Conservation (phyloP, 1,140 invertebrate genomes). For the Nomia melanderi region DNA sequence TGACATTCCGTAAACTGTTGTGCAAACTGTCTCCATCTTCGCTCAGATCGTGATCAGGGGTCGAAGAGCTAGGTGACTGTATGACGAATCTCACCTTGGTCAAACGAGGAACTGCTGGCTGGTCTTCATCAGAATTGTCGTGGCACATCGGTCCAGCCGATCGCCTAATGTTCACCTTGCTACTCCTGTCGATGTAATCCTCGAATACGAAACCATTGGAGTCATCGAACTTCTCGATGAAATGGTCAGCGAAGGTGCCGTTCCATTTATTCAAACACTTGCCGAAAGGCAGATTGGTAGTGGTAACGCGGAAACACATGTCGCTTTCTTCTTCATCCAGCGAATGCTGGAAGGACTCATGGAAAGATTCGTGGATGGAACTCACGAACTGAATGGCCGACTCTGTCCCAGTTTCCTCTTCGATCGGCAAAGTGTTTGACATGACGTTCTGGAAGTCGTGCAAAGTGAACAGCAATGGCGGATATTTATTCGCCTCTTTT, state of each 20-base stretch:
- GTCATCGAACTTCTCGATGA: slow-evolving; percentile 19
- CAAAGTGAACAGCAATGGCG: slow-evolving; percentile 73
- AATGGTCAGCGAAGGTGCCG: slow-evolving; percentile 34
- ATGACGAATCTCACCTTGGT: slow-evolving; percentile 74
- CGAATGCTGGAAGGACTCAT: slow-evolving; percentile 18
- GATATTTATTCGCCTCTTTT: slow-evolving; percentile 54
- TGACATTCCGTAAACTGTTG: slow-evolving; percentile 17
- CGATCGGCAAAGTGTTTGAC: slow-evolving; percentile 39
- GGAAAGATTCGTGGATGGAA: not conserved
- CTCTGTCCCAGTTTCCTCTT: slow-evolving; percentile 13
- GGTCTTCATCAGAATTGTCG: slow-evolving; percentile 21
- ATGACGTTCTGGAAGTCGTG: slow-evolving; percentile 75
- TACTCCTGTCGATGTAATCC: slow-evolving; percentile 65
- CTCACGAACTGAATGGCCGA: not conserved
- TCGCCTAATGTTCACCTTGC: slow-evolving; percentile 36
- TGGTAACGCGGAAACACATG: slow-evolving; percentile 75
- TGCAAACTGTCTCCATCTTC: slow-evolving; percentile 4
- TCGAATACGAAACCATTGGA: slow-evolving; percentile 69
- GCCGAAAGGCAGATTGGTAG: slow-evolving; percentile 75
- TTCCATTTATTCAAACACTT: slow-evolving; percentile 68
- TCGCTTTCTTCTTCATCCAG: slow-evolving; percentile 47
- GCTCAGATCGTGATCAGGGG: slow-evolving; percentile 31
- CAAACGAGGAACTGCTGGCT: slow-evolving; percentile 20
- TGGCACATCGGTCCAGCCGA: slow-evolving; percentile 20
- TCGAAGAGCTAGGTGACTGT: slow-evolving; percentile 60